Evolutionary conservation across 2,888 invertebrate species (phyloP), one percentile per base, ranked within the genome.

Genomic region (Caenorhabditis sp.): DNA sequence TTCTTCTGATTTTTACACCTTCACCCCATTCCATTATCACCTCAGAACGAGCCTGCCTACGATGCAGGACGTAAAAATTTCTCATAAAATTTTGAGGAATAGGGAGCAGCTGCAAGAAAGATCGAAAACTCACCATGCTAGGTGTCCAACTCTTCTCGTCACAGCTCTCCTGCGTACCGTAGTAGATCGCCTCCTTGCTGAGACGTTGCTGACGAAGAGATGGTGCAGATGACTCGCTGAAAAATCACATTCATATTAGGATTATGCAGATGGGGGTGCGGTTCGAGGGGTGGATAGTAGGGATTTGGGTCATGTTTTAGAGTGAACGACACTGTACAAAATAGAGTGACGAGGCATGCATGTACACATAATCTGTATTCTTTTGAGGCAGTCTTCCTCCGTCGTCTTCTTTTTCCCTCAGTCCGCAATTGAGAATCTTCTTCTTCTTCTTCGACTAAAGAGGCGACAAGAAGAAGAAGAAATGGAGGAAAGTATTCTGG

Each of bases 111-210:
- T 68, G 68, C 24, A 66, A 19, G 26, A 47, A 49, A 31, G 35
- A 14, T 28, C 38, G n/a, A 75, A 56, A 58, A 64, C 74, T 70
- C 58, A 79, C 74, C 84, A 84, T 85, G 49, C 75, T 82, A 28
- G 87, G 85, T 16, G 85, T 86, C 87, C 87, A 87, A 61, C 84
- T 84, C 49, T 85, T 83, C 54, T 87, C 87, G 82, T 84, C 85
- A 68, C 73, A 82, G 51, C 79, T 75, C 70, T 85, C 86, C 38
- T 79, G 77, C 35, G 82, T 79, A 28, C 82, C 82, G 82, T 79
- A 77, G 72, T 79, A 77, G 24, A 79, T 86, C 41, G 85, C 82
- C 51, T 87, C 86, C 47, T 82, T 81, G 44, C 68, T 73, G 38
- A 85, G 80, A 54, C 85, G 82, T 51, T 76, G 72, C 59, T 82